A percentile compares a stretch with the other conserved stretches of the same genome.
phyloP scores from a whole-genome alignment of 2,888 invertebrate genomes.

The Eilema sororculum region DNA sequence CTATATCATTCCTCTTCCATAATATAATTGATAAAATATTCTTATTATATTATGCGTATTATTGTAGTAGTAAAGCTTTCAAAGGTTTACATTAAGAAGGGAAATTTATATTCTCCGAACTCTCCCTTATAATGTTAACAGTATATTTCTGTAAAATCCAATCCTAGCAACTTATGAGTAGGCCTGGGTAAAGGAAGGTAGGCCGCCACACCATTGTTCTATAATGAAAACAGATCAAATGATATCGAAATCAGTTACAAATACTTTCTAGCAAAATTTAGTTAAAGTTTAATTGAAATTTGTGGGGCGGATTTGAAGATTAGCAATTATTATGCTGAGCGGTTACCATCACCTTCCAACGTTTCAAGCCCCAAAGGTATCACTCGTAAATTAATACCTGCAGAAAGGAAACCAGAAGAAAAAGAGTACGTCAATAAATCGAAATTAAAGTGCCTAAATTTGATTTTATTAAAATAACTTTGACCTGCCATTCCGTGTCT shows the following conservation, averaged over 20 bases:
- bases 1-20: slow-evolving; percentile 14
- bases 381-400: background rate
- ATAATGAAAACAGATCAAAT: too few species aligned
- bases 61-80: background rate
- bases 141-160: background rate
- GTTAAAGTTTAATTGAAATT: too few species aligned
- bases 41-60: slow-evolving; percentile 1
- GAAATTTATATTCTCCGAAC: background rate
- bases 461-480: too few species aligned
- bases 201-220: too few species aligned
- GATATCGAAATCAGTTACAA: too few species aligned
- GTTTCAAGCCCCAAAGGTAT: background rate
- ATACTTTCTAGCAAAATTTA: too few species aligned
- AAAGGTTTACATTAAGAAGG: background rate
- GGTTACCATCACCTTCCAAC: too few species aligned
- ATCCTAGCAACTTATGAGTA: background rate
- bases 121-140: background rate
- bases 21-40: slow-evolving; percentile 12
- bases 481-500: background rate
- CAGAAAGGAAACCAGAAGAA: background rate
- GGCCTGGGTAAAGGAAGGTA: background rate
- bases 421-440: background rate
- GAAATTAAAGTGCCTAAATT: too few species aligned
- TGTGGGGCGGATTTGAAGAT: too few species aligned
- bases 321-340: too few species aligned